phyloP scores from a whole-genome alignment of 2,113 vertebrate species.

The Enhydra lutris region DNA sequence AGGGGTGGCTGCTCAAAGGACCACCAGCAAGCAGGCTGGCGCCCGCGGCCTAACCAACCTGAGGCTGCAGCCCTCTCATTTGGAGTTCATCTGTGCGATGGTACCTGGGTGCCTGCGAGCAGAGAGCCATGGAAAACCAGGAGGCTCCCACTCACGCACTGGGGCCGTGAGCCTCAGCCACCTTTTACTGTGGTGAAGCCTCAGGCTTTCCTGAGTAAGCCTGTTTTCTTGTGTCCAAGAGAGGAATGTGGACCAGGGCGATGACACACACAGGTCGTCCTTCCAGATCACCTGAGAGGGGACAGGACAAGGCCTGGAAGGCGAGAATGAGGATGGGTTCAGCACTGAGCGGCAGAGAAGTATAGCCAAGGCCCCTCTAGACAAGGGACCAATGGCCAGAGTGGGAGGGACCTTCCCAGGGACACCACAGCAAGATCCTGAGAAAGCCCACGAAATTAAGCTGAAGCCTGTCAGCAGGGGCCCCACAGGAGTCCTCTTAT shows the following conservation, averaged over 20 bases:
- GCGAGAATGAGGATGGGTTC: background rate
- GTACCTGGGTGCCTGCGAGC: accelerated
- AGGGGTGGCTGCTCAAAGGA: background rate
- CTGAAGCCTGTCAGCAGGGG: background rate
- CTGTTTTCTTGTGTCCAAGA: background rate
- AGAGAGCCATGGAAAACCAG: background rate
- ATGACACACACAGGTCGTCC: background rate
- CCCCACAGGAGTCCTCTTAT: background rate
- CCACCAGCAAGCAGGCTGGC: background rate
- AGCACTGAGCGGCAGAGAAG: background rate
- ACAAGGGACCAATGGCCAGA: background rate
- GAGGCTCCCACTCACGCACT: background rate
- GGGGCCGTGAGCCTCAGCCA: background rate
- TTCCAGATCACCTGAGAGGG: background rate
- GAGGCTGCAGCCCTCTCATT: background rate
- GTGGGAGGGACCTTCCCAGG: background rate
- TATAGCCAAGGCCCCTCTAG: background rate
- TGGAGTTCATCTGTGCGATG: background rate
- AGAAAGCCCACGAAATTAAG: background rate
- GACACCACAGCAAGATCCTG: background rate
- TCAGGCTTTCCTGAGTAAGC: background rate
- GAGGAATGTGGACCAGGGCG: background rate
- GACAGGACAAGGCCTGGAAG: background rate
- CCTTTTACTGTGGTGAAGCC: background rate
- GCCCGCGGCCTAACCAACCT: background rate